Evolutionary conservation across 1,140 invertebrate genomes (phyloP).

Genomic region (Drosophila littoralis): DNA sequence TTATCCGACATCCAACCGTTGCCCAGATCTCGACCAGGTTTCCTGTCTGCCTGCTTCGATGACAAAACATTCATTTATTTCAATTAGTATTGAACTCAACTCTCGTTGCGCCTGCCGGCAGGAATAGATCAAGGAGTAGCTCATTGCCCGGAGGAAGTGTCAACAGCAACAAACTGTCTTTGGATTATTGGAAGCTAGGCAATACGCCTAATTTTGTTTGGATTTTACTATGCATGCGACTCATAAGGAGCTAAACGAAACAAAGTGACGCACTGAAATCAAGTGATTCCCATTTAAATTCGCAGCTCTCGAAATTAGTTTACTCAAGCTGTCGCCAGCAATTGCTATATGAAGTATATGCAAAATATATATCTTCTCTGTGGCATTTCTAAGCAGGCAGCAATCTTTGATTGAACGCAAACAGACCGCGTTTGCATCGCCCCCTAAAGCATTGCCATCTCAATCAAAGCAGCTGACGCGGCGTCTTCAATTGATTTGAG

Average conservation of each 20-base stretch:
- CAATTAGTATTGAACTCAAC: constrained; percentile 72
- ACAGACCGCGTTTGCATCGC: constrained; percentile 20
- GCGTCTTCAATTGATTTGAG: constrained; percentile 14
- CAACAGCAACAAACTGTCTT: constrained; percentile 19
- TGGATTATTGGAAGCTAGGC: constrained; percentile 13
- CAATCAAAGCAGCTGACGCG: constrained; percentile 29
- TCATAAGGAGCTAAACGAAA: constrained; percentile 1
- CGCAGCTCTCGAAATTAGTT: constrained; percentile 46
- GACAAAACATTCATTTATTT: constrained; percentile 78
- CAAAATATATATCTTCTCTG: constrained; percentile 1
- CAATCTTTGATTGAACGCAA: constrained; percentile 55
- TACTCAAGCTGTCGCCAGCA: constrained; percentile 15
- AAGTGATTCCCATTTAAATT: constrained; percentile 33
- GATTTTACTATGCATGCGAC: not conserved
- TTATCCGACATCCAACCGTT: constrained; percentile 29
- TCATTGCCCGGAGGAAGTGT: constrained; percentile 17
- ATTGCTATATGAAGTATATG: constrained; percentile 7
- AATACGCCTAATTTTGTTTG: constrained; percentile 19
- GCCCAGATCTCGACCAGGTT: constrained; percentile 19
- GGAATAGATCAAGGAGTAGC: constrained; percentile 39
- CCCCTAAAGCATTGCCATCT: constrained; percentile 12
- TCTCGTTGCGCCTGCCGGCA: constrained; percentile 6
- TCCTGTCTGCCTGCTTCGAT: constrained; percentile 35
- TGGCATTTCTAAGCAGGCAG: constrained; percentile 24
- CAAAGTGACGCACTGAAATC: not conserved